Base-by-base conservation (phyloP, 1,140 invertebrate species). In the Proctacanthus coquilletti region DNA sequence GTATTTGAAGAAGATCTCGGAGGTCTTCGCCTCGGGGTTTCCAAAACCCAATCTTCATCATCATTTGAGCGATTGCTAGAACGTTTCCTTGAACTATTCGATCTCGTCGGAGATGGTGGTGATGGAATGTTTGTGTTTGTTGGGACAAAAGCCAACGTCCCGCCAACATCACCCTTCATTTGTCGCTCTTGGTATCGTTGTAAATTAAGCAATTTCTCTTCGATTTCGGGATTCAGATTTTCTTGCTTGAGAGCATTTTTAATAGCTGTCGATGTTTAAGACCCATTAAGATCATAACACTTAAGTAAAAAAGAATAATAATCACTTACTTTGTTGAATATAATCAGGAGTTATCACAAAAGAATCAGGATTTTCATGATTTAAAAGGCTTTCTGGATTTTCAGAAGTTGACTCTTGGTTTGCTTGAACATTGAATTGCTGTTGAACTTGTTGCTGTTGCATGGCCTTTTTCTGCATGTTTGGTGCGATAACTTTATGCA, bases 181-280 rank as follows among this genome's bases (percentile, higher is more conserved):
- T 81, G 77, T 40, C 75, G 76, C 49, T 85, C 83, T 47, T 87
- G 84, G 50, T 89, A 86, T 20, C 81, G 72, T 56, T 91, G 87
- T 42, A 91, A 66, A 45, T 86, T 84, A 3, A 92, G 63, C 15
- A 94, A 56, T 53, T 93, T 93, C 45, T 92, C 87, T 57, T 93
- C 86, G 33, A 93, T 86, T 60, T 93, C 88, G 2, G 88, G 87
- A 58, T 87, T 85, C 10, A 92, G 63, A 56, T 89, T 88, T 50
- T 84, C 81, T 56, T 83, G 79, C 54, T 83, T 84, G 23, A 88
- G 57, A 5, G 80, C 82, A 56, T 77, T 83, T 61, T 81, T 80
- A 39, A 85, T 84, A 3, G 81, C 80, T 85, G 54, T 6, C 60
- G 58, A 52, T 44, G 31, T n/a, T n/a, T n/a, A n/a, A n/a, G n/a